These are phyloP conservation scores for Chirona hameri DNA, from an alignment of 2,888 invertebrate species.

Conservation along the genomic window DNA sequence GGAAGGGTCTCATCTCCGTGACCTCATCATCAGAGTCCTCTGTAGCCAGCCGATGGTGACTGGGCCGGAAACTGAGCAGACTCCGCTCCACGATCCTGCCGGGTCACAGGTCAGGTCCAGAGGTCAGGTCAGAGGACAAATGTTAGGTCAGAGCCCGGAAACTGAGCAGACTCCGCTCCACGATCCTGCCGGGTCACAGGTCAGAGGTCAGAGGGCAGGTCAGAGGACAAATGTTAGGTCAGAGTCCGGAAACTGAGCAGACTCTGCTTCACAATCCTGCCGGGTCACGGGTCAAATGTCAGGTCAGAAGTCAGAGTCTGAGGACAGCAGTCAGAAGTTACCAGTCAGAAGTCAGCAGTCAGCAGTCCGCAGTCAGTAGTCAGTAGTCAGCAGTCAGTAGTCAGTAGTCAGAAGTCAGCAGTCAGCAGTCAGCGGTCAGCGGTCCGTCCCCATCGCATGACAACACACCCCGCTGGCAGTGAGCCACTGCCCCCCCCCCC, in stretches of 20 bases:
- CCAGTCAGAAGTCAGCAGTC: no score
- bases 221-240: no score
- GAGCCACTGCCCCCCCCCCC: no score
- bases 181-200: background rate
- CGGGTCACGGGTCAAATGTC: no score
- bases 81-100: constrained; percentile 24
- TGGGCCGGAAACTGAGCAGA: constrained; percentile 8
- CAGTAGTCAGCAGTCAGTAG: no score
- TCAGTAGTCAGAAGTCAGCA: background rate
- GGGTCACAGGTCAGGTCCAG: background rate
- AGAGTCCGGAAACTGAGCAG: background rate
- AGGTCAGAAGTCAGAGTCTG: background rate
- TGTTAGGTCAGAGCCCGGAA: no score
- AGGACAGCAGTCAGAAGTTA: background rate
- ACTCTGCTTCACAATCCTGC: background rate
- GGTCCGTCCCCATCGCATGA: no score
- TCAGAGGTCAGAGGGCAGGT: background rate
- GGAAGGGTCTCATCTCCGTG: background rate
- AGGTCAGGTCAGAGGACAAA: no score
- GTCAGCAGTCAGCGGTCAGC: background rate
- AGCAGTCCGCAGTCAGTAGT: no score
- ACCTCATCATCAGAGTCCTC: constrained; percentile 7
- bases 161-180: constrained; percentile 25
- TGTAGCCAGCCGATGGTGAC: constrained; percentile 4
- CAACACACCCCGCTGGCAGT: no score